phyloP scores from a whole-genome alignment of 2,888 invertebrate genomes.

The Pelosia muscerda region DNA sequence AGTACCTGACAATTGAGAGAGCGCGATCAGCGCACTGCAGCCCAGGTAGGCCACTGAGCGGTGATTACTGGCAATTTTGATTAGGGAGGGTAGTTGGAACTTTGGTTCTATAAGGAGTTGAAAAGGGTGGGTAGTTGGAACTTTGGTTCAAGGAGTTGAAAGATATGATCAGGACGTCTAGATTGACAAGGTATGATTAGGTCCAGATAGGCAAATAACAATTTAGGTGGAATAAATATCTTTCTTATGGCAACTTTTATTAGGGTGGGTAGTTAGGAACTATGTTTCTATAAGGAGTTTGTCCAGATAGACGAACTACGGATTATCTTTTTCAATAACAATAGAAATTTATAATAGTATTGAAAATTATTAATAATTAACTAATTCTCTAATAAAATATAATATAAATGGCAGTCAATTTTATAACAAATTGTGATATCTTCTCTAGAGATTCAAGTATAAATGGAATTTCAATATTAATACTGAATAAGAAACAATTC shows the following conservation, averaged over 20 bases:
- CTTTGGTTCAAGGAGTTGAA: neutral
- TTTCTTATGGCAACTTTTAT: constrained; percentile 29
- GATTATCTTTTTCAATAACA: neutral
- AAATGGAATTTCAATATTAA: neutral
- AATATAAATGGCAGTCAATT: neutral
- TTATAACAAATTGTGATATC: neutral
- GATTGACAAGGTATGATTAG: neutral
- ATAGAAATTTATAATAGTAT: neutral
- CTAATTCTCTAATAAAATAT: neutral
- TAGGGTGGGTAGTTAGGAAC: neutral
- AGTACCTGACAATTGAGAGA: constrained; percentile 82
- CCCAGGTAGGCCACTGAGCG: constrained; percentile 61
- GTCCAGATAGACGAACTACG: neutral
- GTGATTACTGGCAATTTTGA: constrained; percentile 45
- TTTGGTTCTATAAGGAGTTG: no score
- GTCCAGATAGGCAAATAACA: no score
- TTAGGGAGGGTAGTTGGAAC: constrained; percentile 2
- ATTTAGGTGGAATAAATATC: no score
- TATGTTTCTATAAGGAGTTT: neutral
- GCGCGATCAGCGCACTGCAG: constrained; percentile 70
- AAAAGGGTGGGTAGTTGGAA: neutral
- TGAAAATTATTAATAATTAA: neutral
- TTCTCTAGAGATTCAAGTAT: neutral
- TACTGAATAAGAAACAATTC: neutral
- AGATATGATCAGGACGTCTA: neutral